A percentile compares a stretch with the other conserved stretches of the same genome.
Evolutionary conservation across 2,113 vertebrate species (phyloP).

Genomic region (Gnathonemus longibarbis): DNA sequence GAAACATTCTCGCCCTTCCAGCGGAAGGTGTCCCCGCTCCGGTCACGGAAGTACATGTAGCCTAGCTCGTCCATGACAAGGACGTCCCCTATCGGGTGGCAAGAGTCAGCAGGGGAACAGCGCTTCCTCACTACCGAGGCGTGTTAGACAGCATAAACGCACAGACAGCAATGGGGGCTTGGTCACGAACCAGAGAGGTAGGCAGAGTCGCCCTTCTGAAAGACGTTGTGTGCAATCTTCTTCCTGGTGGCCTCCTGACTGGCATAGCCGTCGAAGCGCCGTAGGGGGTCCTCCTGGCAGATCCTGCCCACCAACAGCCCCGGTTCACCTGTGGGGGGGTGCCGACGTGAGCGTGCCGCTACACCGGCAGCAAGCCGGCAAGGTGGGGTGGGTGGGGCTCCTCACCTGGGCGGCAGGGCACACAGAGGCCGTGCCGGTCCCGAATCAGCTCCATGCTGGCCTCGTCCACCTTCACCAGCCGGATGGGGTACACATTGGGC

Average conservation of each 20-base stretch:
- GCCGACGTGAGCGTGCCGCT: neutral
- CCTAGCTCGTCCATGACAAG: constrained; percentile 85
- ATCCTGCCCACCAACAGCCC: constrained; percentile 75
- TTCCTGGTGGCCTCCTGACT: constrained; percentile 63
- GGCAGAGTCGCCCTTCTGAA: constrained; percentile 70
- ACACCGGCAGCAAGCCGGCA: neutral
- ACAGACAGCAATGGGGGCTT: neutral
- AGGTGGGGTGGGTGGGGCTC: neutral
- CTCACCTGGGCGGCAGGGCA: constrained; percentile 72
- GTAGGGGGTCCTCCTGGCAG: constrained; percentile 66
- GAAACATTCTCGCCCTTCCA: constrained; percentile 87
- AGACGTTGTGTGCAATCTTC: constrained; percentile 70
- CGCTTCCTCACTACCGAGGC: neutral
- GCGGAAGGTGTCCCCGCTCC: constrained; percentile 80
- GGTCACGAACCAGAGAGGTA: constrained; percentile 69
- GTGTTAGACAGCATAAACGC: neutral
- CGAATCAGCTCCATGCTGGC: constrained; percentile 69
- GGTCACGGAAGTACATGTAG: constrained; percentile 82
- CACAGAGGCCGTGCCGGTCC: constrained; percentile 67
- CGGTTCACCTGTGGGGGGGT: constrained; percentile 60
- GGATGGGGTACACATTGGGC: constrained; percentile 74
- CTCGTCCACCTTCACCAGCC: constrained; percentile 69
- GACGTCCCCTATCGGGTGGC: constrained; percentile 61
- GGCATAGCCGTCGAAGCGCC: constrained; percentile 79
- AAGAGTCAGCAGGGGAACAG: neutral